These are phyloP conservation scores for Perca flavescens DNA, from an alignment of 2,113 vertebrate species.

Conservation along the genomic window DNA sequence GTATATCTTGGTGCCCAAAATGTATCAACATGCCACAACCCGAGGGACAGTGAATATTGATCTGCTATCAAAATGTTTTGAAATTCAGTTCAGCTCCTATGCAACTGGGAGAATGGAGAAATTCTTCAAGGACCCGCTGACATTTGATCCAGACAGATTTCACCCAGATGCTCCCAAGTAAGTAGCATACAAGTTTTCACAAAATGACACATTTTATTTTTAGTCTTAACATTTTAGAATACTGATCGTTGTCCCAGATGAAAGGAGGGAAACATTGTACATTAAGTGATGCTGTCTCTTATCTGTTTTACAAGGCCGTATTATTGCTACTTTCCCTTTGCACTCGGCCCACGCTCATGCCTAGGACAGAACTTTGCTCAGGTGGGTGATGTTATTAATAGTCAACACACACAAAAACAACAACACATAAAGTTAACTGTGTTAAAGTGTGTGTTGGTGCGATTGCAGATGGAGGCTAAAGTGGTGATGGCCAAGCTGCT, in stretches of 20 bases:
- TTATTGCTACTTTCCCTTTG: slow-evolving; percentile 90
- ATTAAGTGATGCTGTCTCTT: background rate
- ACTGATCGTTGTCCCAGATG: background rate
- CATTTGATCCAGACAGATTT: slow-evolving; percentile 93
- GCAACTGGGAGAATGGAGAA: slow-evolving; percentile 87
- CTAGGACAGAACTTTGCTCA: slow-evolving; percentile 92
- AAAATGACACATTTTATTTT: background rate
- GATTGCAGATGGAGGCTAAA: slow-evolving; percentile 92
- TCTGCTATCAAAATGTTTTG: background rate
- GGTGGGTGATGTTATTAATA: slow-evolving; percentile 77
- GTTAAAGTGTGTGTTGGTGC: background rate
- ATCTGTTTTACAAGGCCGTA: slow-evolving; percentile 77
- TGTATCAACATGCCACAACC: too few species aligned
- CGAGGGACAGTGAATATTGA: too few species aligned
- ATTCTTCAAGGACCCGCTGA: slow-evolving; percentile 91
- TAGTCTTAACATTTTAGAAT: background rate
- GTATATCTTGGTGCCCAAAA: too few species aligned
- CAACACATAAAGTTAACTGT: background rate
- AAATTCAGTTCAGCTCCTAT: slow-evolving; percentile 87
- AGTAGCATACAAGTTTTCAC: slow-evolving; percentile 51
- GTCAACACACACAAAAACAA: background rate
- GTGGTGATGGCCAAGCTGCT: slow-evolving; percentile 93
- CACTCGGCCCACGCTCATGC: slow-evolving; percentile 91
- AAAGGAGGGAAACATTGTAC: background rate
- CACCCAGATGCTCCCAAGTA: slow-evolving; percentile 90